Percentiles rank a stretch among this genome's conserved stretches.
Conservation (phyloP, 2,888 invertebrate genomes). For the Dione juno region DNA sequence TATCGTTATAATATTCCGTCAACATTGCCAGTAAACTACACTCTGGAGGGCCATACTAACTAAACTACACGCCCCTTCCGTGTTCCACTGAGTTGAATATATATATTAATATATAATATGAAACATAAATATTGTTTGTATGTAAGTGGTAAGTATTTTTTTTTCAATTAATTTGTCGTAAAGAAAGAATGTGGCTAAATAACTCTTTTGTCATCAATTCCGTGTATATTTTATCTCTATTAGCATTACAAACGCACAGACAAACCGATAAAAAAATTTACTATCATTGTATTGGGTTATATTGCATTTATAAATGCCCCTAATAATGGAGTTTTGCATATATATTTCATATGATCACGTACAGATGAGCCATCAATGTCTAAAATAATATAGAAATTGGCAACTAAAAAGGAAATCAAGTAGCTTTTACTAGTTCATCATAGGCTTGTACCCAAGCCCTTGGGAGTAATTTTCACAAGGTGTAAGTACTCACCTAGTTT, state of each 20-base stretch:
- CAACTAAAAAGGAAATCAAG: not conserved
- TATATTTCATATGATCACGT: too few relatives aligned
- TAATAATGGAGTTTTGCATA: too few relatives aligned
- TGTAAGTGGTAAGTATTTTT: not conserved
- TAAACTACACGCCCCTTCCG: slow-evolving; percentile 47
- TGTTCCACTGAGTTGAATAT: slow-evolving; percentile 41
- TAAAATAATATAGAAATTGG: too few relatives aligned
- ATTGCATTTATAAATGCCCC: too few relatives aligned
- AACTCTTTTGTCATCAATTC: too few relatives aligned
- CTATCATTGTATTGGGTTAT: too few relatives aligned
- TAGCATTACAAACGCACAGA: too few relatives aligned
- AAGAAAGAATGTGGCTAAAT: too few relatives aligned
- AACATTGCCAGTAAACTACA: slow-evolving; percentile 26
- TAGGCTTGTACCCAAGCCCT: not conserved
- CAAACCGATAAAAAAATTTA: too few relatives aligned
- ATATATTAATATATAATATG: not conserved
- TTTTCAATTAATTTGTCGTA: too few relatives aligned
- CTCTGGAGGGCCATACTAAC: slow-evolving; percentile 40
- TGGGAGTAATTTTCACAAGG: not conserved
- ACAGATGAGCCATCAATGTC: too few relatives aligned
- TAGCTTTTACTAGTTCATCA: not conserved
- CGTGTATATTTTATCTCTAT: too few relatives aligned
- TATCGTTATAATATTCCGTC: slow-evolving; percentile 35
- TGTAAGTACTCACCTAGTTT: not conserved
- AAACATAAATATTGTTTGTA: not conserved